These are phyloP conservation scores for Phrynocephalus versicolor DNA, from an alignment of 2,113 vertebrate genomes.

Conservation along the genomic window DNA sequence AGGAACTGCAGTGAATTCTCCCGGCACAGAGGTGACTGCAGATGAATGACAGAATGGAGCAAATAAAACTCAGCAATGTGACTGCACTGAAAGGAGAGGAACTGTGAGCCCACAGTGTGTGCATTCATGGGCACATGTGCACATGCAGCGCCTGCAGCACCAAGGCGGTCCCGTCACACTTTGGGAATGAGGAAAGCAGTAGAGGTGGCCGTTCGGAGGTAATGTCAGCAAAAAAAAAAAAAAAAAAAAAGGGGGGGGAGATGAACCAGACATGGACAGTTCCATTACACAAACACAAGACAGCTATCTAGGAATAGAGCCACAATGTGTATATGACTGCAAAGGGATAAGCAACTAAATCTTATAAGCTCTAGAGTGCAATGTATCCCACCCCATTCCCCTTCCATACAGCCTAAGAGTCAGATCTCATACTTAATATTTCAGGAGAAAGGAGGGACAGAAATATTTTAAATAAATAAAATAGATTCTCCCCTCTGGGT, in stretches of 20 bases:
- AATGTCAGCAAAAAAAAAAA: background rate
- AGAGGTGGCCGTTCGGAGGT: too few relatives aligned
- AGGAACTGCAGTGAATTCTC: slow-evolving; percentile 8
- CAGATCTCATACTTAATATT: background rate
- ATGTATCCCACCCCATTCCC: too few relatives aligned
- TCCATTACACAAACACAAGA: background rate
- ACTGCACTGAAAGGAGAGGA: background rate
- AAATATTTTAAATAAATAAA: background rate
- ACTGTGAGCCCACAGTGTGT: too few relatives aligned
- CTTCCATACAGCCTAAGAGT: background rate
- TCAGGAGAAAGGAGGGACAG: too few relatives aligned
- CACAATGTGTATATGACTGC: background rate
- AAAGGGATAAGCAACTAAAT: background rate
- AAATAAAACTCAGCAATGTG: slow-evolving; percentile 23
- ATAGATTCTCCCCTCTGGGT: background rate
- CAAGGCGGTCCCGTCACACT: background rate
- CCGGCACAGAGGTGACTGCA: background rate
- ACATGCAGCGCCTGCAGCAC: background rate
- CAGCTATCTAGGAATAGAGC: background rate
- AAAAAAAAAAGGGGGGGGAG: too few relatives aligned
- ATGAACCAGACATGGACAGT: background rate
- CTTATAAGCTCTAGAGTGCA: too few relatives aligned
- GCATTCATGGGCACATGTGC: background rate
- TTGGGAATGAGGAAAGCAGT: background rate
- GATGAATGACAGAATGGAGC: slow-evolving; percentile 27